phyloP scores from a whole-genome alignment of 1,140 invertebrate species.

The Choristoneura fumiferana region DNA sequence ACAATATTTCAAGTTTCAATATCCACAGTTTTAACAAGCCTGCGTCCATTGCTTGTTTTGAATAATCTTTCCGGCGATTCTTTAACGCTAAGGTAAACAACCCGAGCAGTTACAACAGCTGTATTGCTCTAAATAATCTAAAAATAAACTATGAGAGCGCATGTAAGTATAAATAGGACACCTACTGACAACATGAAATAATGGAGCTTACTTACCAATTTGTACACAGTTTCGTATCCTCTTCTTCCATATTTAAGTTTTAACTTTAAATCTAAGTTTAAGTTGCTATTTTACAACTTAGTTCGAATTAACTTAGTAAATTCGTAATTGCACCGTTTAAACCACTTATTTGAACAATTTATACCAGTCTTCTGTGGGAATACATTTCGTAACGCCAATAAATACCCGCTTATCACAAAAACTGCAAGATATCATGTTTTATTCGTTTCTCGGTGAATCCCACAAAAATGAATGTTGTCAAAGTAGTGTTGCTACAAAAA shows the following conservation, averaged over 20 bases:
- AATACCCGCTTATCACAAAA: slow-evolving; percentile 13
- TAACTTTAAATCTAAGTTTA: slow-evolving; percentile 2
- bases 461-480: slow-evolving; percentile 18
- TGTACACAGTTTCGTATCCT: slow-evolving; percentile 39
- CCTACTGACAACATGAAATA: slow-evolving; percentile 48
- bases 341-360: neutral
- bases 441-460: slow-evolving; percentile 22
- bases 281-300: neutral
- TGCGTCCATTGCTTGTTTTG: too few relatives aligned
- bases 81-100: slow-evolving; percentile 31
- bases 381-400: neutral
- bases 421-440: neutral
- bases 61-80: slow-evolving; percentile 14
- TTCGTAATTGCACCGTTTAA: neutral
- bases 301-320: neutral
- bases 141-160: slow-evolving; percentile 54
- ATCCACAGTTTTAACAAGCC: too few relatives aligned
- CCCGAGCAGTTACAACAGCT: slow-evolving; percentile 31
- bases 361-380: too few relatives aligned
- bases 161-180: slow-evolving; percentile 50
- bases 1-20: too few relatives aligned
- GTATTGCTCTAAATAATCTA: slow-evolving; percentile 42
- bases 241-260: slow-evolving; percentile 36
- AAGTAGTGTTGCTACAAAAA: slow-evolving; percentile 5
- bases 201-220: slow-evolving; percentile 42